Conservation (phyloP, 2,888 invertebrate species). For the Lottia gigantea region DNA sequence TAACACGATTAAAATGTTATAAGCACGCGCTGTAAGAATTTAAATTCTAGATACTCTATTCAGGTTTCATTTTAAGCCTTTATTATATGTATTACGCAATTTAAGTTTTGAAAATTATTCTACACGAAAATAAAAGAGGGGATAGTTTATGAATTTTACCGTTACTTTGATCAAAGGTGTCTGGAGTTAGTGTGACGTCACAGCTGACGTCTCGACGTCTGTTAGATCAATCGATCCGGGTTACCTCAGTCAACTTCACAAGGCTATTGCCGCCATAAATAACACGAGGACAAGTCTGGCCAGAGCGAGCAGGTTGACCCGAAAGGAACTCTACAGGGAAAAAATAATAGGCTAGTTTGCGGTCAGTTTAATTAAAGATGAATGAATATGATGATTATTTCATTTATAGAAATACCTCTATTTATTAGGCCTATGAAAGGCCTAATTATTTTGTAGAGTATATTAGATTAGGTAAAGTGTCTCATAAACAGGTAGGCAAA, state of each 20-base stretch:
- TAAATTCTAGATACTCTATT: background rate
- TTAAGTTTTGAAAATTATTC: slow-evolving; percentile 5
- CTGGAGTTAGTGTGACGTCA: slow-evolving; percentile 49
- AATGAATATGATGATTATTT: background rate
- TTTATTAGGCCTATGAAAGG: no score
- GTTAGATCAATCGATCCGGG: slow-evolving; percentile 21
- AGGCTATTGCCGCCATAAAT: slow-evolving; percentile 22
- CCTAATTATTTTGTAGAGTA: no score
- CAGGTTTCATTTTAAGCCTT: background rate
- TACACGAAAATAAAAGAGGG: no score
- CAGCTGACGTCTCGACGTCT: slow-evolving; percentile 43
- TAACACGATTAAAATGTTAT: background rate
- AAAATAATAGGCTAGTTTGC: no score
- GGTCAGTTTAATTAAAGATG: background rate
- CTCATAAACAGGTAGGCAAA: no score
- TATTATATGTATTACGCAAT: background rate
- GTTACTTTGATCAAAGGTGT: slow-evolving; percentile 39
- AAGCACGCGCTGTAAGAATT: background rate
- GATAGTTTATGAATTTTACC: no score
- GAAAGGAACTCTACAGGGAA: background rate
- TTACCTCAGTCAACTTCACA: slow-evolving; percentile 18
- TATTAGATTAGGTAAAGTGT: no score
- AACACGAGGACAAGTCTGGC: slow-evolving; percentile 17
- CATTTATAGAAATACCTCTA: no score
- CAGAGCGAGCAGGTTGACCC: slow-evolving; percentile 15